phyloP scores from a whole-genome alignment of 2,113 vertebrate genomes.

The Rynchops niger region DNA sequence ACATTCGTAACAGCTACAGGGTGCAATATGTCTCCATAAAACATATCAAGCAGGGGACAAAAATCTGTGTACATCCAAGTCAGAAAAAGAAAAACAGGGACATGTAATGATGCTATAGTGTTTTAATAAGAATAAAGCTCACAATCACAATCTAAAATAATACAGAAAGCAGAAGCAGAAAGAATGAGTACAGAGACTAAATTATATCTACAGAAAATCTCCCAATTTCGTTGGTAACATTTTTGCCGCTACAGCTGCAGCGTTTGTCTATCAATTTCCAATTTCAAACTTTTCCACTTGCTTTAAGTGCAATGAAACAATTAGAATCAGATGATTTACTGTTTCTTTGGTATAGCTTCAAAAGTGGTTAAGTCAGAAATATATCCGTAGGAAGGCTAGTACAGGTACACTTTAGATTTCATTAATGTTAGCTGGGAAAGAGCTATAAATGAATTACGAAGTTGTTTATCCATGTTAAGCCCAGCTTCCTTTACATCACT shows the following conservation, averaged over 20 bases:
- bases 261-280: neutral
- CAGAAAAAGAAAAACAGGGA: neutral
- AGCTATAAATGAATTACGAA: neutral
- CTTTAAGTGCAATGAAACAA: neutral
- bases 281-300: neutral
- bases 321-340: accelerated
- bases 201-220: neutral
- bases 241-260: neutral
- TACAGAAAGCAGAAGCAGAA: neutral
- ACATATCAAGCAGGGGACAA: neutral
- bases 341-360: neutral
- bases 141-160: neutral
- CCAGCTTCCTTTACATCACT: accelerated
- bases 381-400: neutral
- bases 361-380: neutral
- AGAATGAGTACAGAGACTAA: neutral
- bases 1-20: neutral
- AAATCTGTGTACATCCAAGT: neutral
- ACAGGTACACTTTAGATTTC: neutral
- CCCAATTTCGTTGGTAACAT: accelerated
- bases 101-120: neutral
- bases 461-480: neutral
- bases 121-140: slow-evolving; percentile 30
- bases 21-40: accelerated
- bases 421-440: neutral